Conservation (phyloP, 1,140 invertebrate genomes). For the Reticulitermes speratus region DNA sequence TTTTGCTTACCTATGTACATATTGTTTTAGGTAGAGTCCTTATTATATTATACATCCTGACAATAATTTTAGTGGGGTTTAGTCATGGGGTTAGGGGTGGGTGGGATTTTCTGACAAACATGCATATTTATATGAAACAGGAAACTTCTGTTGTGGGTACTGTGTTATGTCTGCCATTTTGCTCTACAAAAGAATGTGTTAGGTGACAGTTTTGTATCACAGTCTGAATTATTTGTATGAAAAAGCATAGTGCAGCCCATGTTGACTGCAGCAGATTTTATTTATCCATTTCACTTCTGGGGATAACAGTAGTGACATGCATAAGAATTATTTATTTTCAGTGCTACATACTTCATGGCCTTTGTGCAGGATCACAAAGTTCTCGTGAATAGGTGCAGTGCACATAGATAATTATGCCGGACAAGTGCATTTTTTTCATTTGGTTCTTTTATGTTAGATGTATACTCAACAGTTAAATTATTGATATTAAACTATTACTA, state of each 20-base stretch:
- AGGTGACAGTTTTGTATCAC: neutral
- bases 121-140: slow-evolving; percentile 14
- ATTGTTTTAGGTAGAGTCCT: slow-evolving; percentile 7
- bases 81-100: slow-evolving; percentile 23
- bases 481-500: slow-evolving; percentile 9
- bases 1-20: slow-evolving; percentile 22
- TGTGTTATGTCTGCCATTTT: neutral
- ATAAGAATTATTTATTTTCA: slow-evolving; percentile 16
- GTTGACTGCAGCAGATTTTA: neutral
- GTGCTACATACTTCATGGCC: neutral
- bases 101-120: neutral
- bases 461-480: slow-evolving; percentile 5
- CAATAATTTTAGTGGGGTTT: slow-evolving; percentile 29
- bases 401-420: neutral
- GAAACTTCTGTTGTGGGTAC: neutral
- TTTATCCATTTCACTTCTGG: slow-evolving; percentile 1
- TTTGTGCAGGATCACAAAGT: slow-evolving; percentile 1
- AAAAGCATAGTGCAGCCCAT: neutral
- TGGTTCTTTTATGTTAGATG: neutral
- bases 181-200: neutral
- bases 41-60: slow-evolving; percentile 24
- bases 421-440: slow-evolving; percentile 5
- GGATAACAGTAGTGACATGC: neutral
- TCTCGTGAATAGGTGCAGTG: neutral
- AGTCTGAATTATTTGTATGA: neutral